A percentile compares a stretch with the other conserved stretches of the same genome.
phyloP scores from a whole-genome alignment of 2,888 invertebrate species.

The Eurytoma californica region DNA sequence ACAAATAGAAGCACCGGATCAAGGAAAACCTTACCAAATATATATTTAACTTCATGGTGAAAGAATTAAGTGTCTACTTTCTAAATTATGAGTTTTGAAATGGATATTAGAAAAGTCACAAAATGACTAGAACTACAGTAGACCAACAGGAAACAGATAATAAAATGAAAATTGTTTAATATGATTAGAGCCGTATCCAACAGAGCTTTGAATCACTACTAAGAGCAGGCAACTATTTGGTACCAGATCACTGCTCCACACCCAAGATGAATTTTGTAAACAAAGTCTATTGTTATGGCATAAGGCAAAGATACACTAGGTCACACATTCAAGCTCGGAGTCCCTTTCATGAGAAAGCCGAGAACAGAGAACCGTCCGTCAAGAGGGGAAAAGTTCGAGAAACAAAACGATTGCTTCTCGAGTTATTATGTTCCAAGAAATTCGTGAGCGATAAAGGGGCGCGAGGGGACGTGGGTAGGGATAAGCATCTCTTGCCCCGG shows the following conservation, averaged over 20 bases:
- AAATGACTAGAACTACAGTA: neutral
- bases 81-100: neutral
- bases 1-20: neutral
- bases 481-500: neutral
- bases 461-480: neutral
- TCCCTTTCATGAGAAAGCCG: neutral
- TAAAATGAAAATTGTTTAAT: neutral
- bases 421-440: constrained; percentile 38
- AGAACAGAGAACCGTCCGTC: neutral
- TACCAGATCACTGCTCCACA: neutral
- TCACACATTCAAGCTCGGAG: neutral
- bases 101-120: neutral
- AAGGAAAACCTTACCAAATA: neutral
- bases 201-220: neutral
- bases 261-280: constrained; percentile 1
- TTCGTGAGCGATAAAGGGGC: constrained; percentile 49
- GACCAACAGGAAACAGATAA: neutral
- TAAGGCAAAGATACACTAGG: neutral
- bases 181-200: too few relatives aligned
- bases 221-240: neutral
- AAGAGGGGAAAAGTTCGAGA: constrained; percentile 43
- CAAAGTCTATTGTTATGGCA: constrained; percentile 16
- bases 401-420: constrained; percentile 30
- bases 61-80: neutral
- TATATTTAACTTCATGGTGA: neutral